Base-by-base conservation (phyloP, 2,797 vertebrate species). In the Buceros bicornis region DNA sequence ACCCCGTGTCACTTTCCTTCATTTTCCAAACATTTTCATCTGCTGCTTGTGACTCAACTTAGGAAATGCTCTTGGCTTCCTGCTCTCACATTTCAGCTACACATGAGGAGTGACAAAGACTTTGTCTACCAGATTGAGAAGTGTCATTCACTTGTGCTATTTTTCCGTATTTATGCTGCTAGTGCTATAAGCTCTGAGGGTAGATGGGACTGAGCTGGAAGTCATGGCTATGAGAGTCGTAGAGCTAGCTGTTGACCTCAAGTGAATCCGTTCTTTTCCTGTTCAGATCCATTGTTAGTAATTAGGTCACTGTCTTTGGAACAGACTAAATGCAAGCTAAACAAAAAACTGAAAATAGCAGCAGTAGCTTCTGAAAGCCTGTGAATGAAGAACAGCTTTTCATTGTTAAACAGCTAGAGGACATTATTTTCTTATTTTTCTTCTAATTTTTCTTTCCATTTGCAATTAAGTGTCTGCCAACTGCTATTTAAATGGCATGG, bases 361-460 rank as follows among this genome's bases (percentile, higher is more conserved):
- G 16, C 0, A 0, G 16, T 76, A 82, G 15, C 13, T 91, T 90
- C 70, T 0, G 5, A 90, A 54, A 3, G 5, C 26, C 43, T 43
- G 2, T 0, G 1, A 73, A 48, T 40, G 50, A 80, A 50, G 28
- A 86, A 51, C 10, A 72, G 31, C 28, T 87, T 76, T 91, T 51
- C 57, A 65, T 26, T 61, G 21, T 85, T 47, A 48, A 33, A 51
- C 28, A 83, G 53, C 29, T 88, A 71, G 37, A 82, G 37, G 47
- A 51, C 20, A 60, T 77, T 71, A 65, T 80, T 85, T 87, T 77
- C 20, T 72, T 54, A 61, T 58, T 20, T 81, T 66, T 65, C 58
- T 78, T 90, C 42, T 70, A 35, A 60, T 67, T 91, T 91, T 91
- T 78, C 56, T 91, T 93, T 69, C 53, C 65, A 45, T 81, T 51